Evolutionary conservation across 1,140 invertebrate species (phyloP).

Genomic region (Caenorhabditis brenneri): DNA sequence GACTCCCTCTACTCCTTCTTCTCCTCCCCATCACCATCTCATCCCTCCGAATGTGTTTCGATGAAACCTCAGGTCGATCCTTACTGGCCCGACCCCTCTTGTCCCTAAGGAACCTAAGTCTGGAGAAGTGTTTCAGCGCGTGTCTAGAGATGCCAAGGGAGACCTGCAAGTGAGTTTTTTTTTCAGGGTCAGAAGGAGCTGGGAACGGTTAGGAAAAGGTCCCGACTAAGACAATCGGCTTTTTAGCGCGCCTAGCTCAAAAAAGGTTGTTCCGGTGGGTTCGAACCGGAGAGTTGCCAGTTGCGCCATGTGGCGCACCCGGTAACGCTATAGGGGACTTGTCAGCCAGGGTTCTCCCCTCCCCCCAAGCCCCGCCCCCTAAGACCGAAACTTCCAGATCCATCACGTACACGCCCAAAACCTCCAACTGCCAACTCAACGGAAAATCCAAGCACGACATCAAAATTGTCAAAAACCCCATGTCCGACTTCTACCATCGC

Average conservation of each 20-base stretch:
- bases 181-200: neutral
- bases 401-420: slow-evolving; percentile 23
- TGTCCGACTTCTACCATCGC: slow-evolving; percentile 36
- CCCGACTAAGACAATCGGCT: too few species aligned
- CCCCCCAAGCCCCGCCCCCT: too few species aligned
- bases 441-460: slow-evolving; percentile 2
- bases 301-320: too few species aligned
- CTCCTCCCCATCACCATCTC: neutral
- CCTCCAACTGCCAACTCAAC: neutral
- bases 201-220: too few species aligned
- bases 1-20: neutral
- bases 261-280: too few species aligned
- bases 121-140: slow-evolving; percentile 7
- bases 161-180: neutral
- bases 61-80: neutral
- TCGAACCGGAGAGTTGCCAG: too few species aligned
- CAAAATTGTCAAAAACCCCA: slow-evolving; percentile 25
- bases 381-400: neutral
- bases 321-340: too few species aligned
- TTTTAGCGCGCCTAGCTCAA: too few species aligned
- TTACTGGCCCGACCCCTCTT: neutral
- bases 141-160: slow-evolving; percentile 30
- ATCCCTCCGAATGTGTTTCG: slow-evolving; percentile 7
- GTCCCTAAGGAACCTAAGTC: neutral
- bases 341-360: too few species aligned